Evolutionary conservation across 2,888 invertebrate species (phyloP).

Genomic region (Ennomos erosarius): DNA sequence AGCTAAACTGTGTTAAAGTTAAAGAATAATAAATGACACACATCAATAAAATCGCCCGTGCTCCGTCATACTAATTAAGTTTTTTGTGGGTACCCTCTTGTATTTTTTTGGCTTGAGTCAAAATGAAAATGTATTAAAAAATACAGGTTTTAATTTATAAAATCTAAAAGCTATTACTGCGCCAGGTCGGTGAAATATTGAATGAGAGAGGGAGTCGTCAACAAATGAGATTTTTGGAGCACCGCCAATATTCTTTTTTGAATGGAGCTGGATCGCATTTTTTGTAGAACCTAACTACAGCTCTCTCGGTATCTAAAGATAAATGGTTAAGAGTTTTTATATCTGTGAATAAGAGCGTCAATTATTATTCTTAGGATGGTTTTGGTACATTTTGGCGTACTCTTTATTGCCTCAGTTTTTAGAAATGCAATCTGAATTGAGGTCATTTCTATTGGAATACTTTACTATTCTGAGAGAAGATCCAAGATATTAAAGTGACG

Average conservation of each 20-base stretch:
- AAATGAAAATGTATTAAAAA: background rate
- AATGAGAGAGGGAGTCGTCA: constrained; percentile 17
- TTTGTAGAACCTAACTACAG: constrained; percentile 22
- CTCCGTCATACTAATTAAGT: too few species aligned
- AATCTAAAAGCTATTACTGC: constrained; percentile 23
- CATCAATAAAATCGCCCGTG: too few species aligned
- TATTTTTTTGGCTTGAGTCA: too few species aligned
- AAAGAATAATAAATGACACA: too few species aligned
- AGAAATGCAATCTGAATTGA: too few species aligned
- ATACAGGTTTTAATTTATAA: constrained; percentile 11
- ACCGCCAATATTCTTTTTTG: constrained; percentile 28
- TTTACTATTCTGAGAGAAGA: too few species aligned
- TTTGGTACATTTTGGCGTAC: background rate
- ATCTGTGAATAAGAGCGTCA: constrained; percentile 21
- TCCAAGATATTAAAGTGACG: too few species aligned
- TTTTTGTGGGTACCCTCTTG: too few species aligned
- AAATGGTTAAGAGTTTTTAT: constrained; percentile 23
- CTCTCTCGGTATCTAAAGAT: constrained; percentile 6
- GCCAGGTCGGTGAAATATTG: constrained; percentile 24
- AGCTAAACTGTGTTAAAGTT: too few species aligned
- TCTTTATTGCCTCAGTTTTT: too few species aligned
- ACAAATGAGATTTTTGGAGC: constrained; percentile 30
- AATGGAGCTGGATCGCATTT: constrained; percentile 26
- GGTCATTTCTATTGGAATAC: too few species aligned
- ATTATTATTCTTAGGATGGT: background rate